phyloP scores from a whole-genome alignment of 1,140 invertebrate species.

The Aphelinus certus region DNA sequence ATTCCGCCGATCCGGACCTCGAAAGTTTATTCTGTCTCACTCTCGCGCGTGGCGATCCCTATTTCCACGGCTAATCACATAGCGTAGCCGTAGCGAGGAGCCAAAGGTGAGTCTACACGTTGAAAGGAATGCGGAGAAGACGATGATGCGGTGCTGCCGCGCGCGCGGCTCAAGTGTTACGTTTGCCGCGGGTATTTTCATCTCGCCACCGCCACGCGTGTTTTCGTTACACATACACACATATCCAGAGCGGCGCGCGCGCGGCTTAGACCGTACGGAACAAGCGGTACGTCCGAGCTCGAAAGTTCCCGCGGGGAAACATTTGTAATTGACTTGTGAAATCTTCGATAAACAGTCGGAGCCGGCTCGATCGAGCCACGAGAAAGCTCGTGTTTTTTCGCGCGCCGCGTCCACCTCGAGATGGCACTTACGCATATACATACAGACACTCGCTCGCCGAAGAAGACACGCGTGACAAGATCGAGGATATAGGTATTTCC shows the following conservation, averaged over 20 bases:
- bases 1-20: too few relatives aligned
- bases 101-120: too few relatives aligned
- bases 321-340: conserved; percentile 36
- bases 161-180: background rate
- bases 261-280: background rate
- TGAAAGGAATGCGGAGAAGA: too few relatives aligned
- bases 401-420: background rate
- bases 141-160: too few relatives aligned
- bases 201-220: background rate
- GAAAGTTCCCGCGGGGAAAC: conserved; percentile 24
- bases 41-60: too few relatives aligned
- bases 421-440: too few relatives aligned
- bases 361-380: background rate
- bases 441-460: too few relatives aligned
- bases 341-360: conserved; percentile 21
- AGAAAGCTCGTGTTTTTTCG: conserved; percentile 22
- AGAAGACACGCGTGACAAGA: too few relatives aligned
- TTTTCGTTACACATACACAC: background rate
- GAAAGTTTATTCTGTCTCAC: too few relatives aligned
- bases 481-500: too few relatives aligned
- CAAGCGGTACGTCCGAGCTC: background rate
- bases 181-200: conserved; percentile 15
- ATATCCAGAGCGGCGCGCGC: background rate
- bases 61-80: too few relatives aligned
- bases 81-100: too few relatives aligned